Evolutionary conservation across 1,140 invertebrate species (phyloP), one percentile per base, ranked within the genome.

Genomic region (Drosophila gunungcola): DNA sequence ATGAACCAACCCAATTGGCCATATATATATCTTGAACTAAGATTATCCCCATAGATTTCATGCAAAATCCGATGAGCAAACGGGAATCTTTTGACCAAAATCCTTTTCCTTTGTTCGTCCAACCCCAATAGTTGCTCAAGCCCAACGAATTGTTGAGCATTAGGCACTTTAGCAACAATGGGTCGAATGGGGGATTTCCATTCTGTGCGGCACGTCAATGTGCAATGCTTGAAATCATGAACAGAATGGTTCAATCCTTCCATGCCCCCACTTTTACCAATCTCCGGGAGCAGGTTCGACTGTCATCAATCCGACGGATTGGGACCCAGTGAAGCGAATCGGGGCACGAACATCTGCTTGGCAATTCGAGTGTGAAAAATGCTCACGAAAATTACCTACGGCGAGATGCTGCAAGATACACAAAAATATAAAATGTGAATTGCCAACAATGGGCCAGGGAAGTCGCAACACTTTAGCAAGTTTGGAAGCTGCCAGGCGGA

Each of bases 301-400:
- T 42, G 43, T 46, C 68, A 42, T 70, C 63, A 41, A 41, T 56
- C 42, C 67, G 25, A 36, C 21, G 65, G 68, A 70, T 70, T 56
- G 65, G 36, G 25, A 60, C 46, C 46, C 76, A 83, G 41, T 76
- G 61, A 38, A 67, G 64, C 80, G 61, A 53, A 72, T 41, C 48
- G 42, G 62, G 57, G 69, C 42, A 29, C 32, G 29, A 73, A 80
- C 80, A 83, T 83, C 83, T 84, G 80, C 73, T 80, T 56, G 60
- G 39, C 80, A 76, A 76, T 63, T 83, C 81, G 76, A 76, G 80
- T 83, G 80, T 84, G 61, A 75, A 83, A 85, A 78, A 78, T 84
- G 34, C 39, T 36, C 38, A 34, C 12, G 36, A 80, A 80, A 63
- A 65, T 61, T 62, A 60, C 46, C 60, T 73, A 46, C 48, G 42